phyloP scores from a whole-genome alignment of 2,888 invertebrate species.

The Synanthedon vespiformis region DNA sequence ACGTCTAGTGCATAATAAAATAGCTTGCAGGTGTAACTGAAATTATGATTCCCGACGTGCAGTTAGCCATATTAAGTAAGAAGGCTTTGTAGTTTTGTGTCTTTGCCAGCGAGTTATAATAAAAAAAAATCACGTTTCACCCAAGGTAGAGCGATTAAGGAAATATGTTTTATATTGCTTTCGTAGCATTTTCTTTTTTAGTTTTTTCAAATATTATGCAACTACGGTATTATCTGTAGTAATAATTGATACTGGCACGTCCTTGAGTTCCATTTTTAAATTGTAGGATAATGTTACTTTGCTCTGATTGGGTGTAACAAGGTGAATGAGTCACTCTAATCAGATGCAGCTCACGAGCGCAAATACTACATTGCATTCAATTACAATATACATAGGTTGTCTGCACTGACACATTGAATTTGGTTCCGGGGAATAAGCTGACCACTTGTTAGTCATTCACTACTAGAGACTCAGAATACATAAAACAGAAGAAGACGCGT shows the following conservation, averaged over 20 bases:
- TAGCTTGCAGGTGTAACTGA: constrained; percentile 5
- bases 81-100: background rate
- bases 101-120: background rate
- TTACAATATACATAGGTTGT: background rate
- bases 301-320: background rate
- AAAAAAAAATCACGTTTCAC: too few species aligned
- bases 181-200: too few species aligned
- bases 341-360: constrained; percentile 24
- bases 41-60: constrained; percentile 24
- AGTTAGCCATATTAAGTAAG: constrained; percentile 10
- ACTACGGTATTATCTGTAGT: too few species aligned
- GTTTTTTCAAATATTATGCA: too few species aligned
- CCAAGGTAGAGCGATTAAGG: too few species aligned
- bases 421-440: too few species aligned
- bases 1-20: constrained; percentile 6
- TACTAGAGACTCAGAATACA: too few species aligned
- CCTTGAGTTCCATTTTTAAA: background rate
- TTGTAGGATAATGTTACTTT: background rate
- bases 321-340: constrained; percentile 21
- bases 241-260: background rate
- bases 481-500: too few species aligned
- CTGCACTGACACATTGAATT: too few species aligned
- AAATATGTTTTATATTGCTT: too few species aligned
- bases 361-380: constrained; percentile 6
- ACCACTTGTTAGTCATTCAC: too few species aligned